Evolutionary conservation across 2,888 invertebrate genomes (phyloP).

Genomic region (Euclidia mi): DNA sequence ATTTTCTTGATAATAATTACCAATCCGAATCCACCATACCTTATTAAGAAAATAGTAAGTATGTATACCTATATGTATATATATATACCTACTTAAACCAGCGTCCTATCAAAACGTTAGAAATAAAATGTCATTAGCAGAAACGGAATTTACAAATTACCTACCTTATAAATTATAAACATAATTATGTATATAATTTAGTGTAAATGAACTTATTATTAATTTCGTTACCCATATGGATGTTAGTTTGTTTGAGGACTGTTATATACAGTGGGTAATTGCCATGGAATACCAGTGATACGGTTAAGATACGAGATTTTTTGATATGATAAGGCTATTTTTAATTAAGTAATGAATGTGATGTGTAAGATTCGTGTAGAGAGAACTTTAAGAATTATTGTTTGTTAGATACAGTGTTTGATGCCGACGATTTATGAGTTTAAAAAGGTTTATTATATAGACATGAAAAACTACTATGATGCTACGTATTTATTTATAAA

Average conservation of each 20-base stretch:
- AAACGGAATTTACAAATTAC: conserved; percentile 12
- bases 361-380: conserved; percentile 29
- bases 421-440: not conserved
- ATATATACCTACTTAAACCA: conserved; percentile 1
- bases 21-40: too few relatives aligned
- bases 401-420: conserved; percentile 24
- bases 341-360: conserved; percentile 54
- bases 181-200: conserved; percentile 43
- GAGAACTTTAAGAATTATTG: conserved; percentile 30
- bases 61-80: not conserved
- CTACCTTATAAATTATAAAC: conserved; percentile 30
- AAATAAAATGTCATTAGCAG: too few relatives aligned
- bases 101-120: too few relatives aligned
- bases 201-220: conserved; percentile 41
- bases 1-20: too few relatives aligned
- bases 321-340: conserved; percentile 48
- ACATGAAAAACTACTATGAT: too few relatives aligned
- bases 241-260: conserved; percentile 28
- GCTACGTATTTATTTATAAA: too few relatives aligned
- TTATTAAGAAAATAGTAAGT: too few relatives aligned
- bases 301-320: conserved; percentile 46
- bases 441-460: not conserved
- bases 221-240: conserved; percentile 19
- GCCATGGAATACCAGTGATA: conserved; percentile 58
- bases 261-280: conserved; percentile 55